Evolutionary conservation across 2,888 invertebrate genomes (phyloP).

Genomic region (Nasonia oneida): DNA sequence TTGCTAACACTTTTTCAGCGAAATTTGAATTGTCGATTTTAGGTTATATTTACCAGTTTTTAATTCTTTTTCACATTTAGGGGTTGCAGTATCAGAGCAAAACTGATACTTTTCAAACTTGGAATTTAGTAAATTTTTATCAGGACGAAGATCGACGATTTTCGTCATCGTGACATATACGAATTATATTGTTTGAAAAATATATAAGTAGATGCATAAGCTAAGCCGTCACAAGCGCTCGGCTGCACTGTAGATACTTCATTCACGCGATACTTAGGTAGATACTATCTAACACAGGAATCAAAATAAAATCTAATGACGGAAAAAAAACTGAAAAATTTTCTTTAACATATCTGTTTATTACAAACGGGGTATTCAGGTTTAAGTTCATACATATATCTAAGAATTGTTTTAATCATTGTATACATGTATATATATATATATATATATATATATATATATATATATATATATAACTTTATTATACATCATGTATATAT

Average conservation of each 20-base stretch:
- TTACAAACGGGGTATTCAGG: slow-evolving; percentile 53
- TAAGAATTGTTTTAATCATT: slow-evolving; percentile 50
- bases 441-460: too few relatives aligned
- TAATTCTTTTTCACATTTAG: slow-evolving; percentile 68
- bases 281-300: neutral
- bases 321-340: neutral
- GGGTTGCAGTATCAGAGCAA: slow-evolving; percentile 67
- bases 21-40: slow-evolving; percentile 25
- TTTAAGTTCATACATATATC: slow-evolving; percentile 41
- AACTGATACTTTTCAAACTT: slow-evolving; percentile 76
- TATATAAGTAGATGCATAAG: too few relatives aligned
- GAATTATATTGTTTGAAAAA: neutral
- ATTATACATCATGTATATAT: slow-evolving; percentile 48
- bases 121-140: slow-evolving; percentile 68
- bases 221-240: neutral
- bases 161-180: slow-evolving; percentile 69
- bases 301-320: neutral
- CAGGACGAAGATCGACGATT: slow-evolving; percentile 73
- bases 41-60: slow-evolving; percentile 66
- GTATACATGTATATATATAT: slow-evolving; percentile 27
- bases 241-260: neutral
- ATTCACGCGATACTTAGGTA: neutral
- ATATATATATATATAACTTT: slow-evolving; percentile 27
- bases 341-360: slow-evolving; percentile 58
- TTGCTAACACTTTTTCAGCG: neutral